A percentile compares a stretch with the other conserved stretches of the same genome.
These are phyloP conservation scores for Pluvianellus socialis DNA, from an alignment of 2,113 vertebrate species.

Conservation along the genomic window DNA sequence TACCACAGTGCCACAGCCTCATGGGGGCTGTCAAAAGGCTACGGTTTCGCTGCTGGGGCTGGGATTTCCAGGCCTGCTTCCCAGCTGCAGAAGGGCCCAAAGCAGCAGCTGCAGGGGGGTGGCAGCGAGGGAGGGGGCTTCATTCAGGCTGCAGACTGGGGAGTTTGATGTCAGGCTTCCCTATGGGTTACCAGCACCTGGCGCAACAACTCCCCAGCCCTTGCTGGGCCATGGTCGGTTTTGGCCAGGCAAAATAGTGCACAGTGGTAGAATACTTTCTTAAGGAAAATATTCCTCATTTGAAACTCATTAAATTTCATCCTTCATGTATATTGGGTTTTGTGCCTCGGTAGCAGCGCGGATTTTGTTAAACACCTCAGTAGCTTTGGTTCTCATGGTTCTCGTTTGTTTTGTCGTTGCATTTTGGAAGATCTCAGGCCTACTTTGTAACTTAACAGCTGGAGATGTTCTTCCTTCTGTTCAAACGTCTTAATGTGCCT, in stretches of 20 bases:
- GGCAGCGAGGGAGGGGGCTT: not conserved
- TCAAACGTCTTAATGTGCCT: not conserved
- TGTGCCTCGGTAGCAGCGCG: accelerated
- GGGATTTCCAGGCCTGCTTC: not conserved
- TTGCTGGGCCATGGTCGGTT: not conserved
- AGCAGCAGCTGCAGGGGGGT: not conserved
- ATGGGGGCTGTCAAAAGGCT: not conserved
- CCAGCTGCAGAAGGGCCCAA: not conserved
- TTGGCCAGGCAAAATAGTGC: not conserved
- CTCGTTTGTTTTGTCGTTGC: not conserved
- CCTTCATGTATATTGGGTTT: not conserved
- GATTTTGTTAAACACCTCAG: not conserved
- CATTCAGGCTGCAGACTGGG: not conserved
- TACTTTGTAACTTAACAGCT: not conserved
- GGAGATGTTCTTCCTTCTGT: not conserved
- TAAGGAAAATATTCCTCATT: not conserved
- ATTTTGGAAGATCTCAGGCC: not conserved
- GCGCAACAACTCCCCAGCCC: not conserved
- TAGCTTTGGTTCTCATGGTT: not conserved
- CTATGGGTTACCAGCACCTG: not conserved
- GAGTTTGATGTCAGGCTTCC: not conserved
- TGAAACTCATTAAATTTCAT: not conserved
- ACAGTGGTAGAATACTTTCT: not conserved
- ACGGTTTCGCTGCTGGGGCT: accelerated
- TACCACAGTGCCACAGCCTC: accelerated